Base-by-base conservation (phyloP, 2,113 vertebrate species). In the Gadus chalcogrammus region DNA sequence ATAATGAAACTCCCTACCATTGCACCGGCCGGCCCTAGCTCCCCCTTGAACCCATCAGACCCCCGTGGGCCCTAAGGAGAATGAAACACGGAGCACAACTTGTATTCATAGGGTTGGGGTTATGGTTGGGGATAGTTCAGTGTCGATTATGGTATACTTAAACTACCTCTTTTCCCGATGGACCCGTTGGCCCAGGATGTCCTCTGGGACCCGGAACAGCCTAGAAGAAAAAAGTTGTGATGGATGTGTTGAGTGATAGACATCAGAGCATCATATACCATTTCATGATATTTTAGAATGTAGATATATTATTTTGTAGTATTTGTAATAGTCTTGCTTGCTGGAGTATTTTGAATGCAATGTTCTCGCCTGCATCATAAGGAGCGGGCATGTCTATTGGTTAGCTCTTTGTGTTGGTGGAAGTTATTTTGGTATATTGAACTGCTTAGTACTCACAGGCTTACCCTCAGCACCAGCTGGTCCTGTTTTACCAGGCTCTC, bases 391-490 rank as follows among this genome's bases (percentile, higher is more conserved):
- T 9, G 12, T 13, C 11, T 7, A 9, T 48, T 9, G 42, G 42
- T 48, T 48, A 48, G 42, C 42, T 48, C 9, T 13, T 62, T 58
- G 27, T 79, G 71, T 53, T 63, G 69, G 61, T 76, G 65, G 65
- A 38, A 65, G 52, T 75, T 82, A 81, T 85, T 83, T 88, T 85
- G 90, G 85, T 79, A 91, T 92, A 92, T 91, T 90, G 94, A 97
- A 95, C 91, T 92, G 87, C 95, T 88, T 92, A 95, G 96, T 98
- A 99, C 97, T 99, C 97, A 98, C 97, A 99, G 96, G 96, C 97
- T 99, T 99, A 99, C 97, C 97, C 94, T 98, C 97, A 96, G 95
- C 94, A 95, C 97, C 97, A 92, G 92, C 85, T 84, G 92, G 92
- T 87, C 97, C 97, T 86, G 93, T 91, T 82, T 92, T 92, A 75